Conservation (phyloP, 2,888 invertebrate species). For the Nephrotoma flavescens region DNA sequence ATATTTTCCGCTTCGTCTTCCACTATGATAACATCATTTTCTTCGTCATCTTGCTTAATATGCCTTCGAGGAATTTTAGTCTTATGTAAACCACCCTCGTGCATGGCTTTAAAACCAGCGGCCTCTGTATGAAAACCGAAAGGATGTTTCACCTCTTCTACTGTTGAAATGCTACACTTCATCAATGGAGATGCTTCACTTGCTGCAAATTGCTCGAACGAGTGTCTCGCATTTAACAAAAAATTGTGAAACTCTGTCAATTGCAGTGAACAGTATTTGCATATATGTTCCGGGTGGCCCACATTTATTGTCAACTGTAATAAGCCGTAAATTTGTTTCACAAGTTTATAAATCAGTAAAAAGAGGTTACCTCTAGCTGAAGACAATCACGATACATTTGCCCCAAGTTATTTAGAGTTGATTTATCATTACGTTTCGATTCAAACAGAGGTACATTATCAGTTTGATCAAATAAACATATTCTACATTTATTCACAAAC, state of each 20-base stretch:
- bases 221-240: conserved; percentile 16
- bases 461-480: not conserved
- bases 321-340: not conserved
- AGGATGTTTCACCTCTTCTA: not conserved
- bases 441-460: not conserved
- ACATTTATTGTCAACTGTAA: conserved; percentile 9
- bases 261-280: conserved; percentile 21
- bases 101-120: not conserved
- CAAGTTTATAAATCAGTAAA: not conserved
- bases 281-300: conserved; percentile 17
- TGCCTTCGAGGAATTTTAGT: not conserved
- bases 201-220: conserved; percentile 4
- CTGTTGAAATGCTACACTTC: not conserved
- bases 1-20: not conserved
- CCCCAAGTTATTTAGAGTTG: not conserved
- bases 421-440: not conserved
- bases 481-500: not conserved
- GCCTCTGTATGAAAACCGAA: not conserved
- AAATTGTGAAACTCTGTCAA: conserved; percentile 21
- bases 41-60: not conserved
- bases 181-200: not conserved
- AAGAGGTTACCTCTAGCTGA: not conserved
- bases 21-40: not conserved
- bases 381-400: not conserved
- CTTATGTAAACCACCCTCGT: not conserved